phyloP scores from a whole-genome alignment of 1,140 invertebrate species.

The Diploscapter pachys region DNA sequence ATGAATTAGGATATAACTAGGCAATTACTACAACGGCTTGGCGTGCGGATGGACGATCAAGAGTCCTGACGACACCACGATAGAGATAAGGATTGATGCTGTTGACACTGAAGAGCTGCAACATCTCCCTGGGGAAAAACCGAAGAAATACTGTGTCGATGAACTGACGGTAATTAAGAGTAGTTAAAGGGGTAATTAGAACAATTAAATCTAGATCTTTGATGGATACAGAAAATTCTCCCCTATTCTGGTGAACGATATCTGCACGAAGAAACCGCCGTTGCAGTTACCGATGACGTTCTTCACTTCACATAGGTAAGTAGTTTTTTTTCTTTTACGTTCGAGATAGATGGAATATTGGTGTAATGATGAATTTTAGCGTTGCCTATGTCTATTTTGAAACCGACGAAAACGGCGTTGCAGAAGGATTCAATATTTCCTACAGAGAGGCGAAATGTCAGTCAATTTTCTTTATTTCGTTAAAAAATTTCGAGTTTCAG shows the following conservation, averaged over 20 bases:
- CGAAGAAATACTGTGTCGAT: conserved; percentile 17
- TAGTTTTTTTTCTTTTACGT: background rate
- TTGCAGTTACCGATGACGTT: conserved; percentile 8
- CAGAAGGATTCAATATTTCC: conserved; percentile 39
- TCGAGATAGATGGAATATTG: background rate
- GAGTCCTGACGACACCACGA: conserved; percentile 18
- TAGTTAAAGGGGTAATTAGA: too few relatives aligned
- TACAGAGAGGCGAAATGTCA: conserved; percentile 26
- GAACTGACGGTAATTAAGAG: conserved; percentile 3
- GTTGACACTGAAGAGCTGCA: conserved; percentile 44
- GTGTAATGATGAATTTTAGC: conserved; percentile 21
- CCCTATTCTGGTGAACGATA: conserved; percentile 37
- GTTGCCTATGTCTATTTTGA: conserved; percentile 45
- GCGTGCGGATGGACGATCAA: conserved; percentile 48
- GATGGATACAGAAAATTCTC: conserved; percentile 50
- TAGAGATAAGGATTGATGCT: conserved; percentile 40
- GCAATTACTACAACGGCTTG: conserved; percentile 42
- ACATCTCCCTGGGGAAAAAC: conserved; percentile 14
- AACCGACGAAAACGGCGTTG: conserved; percentile 41
- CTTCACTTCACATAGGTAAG: conserved; percentile 24
- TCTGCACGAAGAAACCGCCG: conserved; percentile 20
- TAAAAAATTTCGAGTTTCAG: too few relatives aligned
- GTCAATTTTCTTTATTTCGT: too few relatives aligned
- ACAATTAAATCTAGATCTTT: conserved; percentile 39
- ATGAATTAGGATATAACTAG: too few relatives aligned